phyloP scores from a whole-genome alignment of 2,797 vertebrate species.

The Moxostoma hubbsi region DNA sequence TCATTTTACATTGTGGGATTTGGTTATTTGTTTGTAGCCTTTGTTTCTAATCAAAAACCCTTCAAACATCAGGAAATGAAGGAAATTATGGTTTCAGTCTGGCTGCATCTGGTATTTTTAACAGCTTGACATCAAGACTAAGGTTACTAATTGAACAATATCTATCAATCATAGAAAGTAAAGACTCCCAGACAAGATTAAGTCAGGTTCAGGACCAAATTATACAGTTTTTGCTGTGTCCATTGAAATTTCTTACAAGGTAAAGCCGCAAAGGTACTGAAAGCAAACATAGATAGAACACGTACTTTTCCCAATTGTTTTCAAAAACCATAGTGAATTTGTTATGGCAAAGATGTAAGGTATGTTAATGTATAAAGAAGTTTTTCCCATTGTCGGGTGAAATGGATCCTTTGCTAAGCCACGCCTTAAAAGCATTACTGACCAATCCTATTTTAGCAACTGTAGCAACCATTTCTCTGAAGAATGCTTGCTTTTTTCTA shows the following conservation, averaged over 20 bases:
- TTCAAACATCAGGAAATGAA: constrained; percentile 5
- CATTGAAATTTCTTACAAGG: constrained; percentile 8
- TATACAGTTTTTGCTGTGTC: neutral
- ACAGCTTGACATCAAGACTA: neutral
- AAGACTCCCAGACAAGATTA: constrained; percentile 9
- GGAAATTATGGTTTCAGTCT: constrained; percentile 2
- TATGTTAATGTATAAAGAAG: too few relatives aligned
- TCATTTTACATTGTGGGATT: constrained; percentile 1
- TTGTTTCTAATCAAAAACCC: neutral
- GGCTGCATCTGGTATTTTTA: constrained; percentile 26
- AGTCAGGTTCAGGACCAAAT: constrained; percentile 3
- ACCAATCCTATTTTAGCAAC: too few relatives aligned
- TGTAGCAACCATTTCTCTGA: too few relatives aligned
- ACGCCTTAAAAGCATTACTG: too few relatives aligned
- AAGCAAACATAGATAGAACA: neutral
- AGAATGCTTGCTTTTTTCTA: too few relatives aligned
- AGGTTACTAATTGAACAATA: constrained; percentile 20
- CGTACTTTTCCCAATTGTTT: neutral
- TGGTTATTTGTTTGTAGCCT: constrained; percentile 14
- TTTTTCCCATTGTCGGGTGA: too few relatives aligned
- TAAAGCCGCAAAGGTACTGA: neutral
- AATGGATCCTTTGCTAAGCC: too few relatives aligned
- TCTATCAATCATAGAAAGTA: constrained; percentile 26
- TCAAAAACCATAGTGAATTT: too few relatives aligned
- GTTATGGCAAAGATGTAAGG: too few relatives aligned